Evolutionary conservation across 2,888 invertebrate genomes (phyloP).

Genomic region (Polyommatus icarus): DNA sequence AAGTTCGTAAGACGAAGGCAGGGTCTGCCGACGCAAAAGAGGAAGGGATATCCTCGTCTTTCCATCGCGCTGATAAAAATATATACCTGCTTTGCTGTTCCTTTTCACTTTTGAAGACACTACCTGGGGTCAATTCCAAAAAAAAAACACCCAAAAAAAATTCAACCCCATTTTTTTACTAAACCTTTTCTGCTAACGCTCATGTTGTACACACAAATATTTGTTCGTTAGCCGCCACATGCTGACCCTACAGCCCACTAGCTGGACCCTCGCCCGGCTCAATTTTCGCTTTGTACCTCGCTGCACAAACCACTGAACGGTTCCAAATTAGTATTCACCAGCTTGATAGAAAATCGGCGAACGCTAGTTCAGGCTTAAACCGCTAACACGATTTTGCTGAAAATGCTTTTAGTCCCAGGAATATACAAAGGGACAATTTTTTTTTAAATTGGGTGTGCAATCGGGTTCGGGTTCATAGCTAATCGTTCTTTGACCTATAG

Average conservation of each 20-base stretch:
- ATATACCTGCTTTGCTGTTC: no score
- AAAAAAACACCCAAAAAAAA: neutral
- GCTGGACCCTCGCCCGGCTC: conserved; percentile 12
- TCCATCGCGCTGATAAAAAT: no score
- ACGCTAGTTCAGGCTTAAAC: neutral
- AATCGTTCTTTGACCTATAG: no score
- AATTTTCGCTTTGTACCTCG: neutral
- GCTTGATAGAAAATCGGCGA: neutral
- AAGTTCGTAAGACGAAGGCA: no score
- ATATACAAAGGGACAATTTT: no score
- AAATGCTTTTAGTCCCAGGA: no score
- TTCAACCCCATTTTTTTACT: neutral
- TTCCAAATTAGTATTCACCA: neutral
- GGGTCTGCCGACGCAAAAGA: no score
- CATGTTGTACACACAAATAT: conserved; percentile 42
- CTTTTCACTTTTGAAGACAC: no score
- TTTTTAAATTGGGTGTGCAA: no score
- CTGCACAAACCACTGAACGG: neutral
- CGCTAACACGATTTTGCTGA: neutral
- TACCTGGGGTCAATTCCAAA: no score
- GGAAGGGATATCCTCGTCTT: no score
- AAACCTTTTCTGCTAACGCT: conserved; percentile 29
- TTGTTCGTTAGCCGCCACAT: conserved; percentile 46
- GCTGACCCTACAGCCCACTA: conserved; percentile 35
- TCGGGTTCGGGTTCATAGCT: no score